Evolutionary conservation across 2,888 invertebrate genomes (phyloP).

Genomic region (Cheilosia grossa): DNA sequence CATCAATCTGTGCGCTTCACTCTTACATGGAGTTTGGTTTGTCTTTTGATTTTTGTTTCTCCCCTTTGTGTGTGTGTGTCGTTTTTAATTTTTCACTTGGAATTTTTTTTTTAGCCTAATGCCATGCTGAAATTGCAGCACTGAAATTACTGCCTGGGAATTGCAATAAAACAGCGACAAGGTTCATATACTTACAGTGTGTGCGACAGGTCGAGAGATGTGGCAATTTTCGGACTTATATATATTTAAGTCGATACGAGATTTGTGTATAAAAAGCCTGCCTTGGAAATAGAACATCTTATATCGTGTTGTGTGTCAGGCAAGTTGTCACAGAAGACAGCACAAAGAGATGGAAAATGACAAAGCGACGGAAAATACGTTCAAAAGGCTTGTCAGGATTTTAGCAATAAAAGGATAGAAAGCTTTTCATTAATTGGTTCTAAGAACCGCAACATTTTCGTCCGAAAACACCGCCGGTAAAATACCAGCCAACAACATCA

Average conservation of each 20-base stretch:
- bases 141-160: conserved; percentile 8
- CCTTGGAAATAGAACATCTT: too few relatives aligned
- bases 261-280: neutral
- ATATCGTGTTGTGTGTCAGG: too few relatives aligned
- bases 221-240: neutral
- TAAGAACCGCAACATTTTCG: too few relatives aligned
- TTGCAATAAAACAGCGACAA: conserved; percentile 13
- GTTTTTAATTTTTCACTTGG: conserved; percentile 58
- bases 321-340: too few relatives aligned
- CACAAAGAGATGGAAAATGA: too few relatives aligned
- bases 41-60: conserved; percentile 5
- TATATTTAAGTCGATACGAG: neutral
- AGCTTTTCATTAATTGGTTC: too few relatives aligned
- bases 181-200: conserved; percentile 23
- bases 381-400: too few relatives aligned
- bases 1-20: conserved; percentile 53
- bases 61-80: conserved; percentile 25
- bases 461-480: too few relatives aligned
- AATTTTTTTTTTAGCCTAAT: conserved; percentile 31
- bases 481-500: too few relatives aligned
- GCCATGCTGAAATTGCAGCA: conserved; percentile 18
- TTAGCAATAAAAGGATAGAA: too few relatives aligned
- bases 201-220: conserved; percentile 1
- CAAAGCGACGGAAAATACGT: too few relatives aligned
- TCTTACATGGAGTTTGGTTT: conserved; percentile 27